Percentiles rank a stretch among this genome's conserved stretches.
These are phyloP conservation scores for Lampris incognitus DNA, from an alignment of 2,113 vertebrate species.

Conservation along the genomic window DNA sequence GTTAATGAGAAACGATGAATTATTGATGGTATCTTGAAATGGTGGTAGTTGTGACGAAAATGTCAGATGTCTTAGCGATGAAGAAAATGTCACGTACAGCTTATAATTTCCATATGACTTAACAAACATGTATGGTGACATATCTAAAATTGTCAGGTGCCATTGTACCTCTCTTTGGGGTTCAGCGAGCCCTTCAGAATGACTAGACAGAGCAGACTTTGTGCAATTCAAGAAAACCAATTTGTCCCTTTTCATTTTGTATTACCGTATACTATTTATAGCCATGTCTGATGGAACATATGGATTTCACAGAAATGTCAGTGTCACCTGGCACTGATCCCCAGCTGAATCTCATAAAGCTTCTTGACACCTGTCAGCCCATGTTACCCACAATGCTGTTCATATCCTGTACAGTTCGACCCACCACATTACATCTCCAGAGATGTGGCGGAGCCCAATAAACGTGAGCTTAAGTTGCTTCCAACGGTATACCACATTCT, in stretches of 20 bases:
- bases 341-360: constrained; percentile 61
- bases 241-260: background rate
- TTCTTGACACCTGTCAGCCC: constrained; percentile 65
- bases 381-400: constrained; percentile 60
- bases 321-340: constrained; percentile 63
- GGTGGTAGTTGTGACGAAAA: constrained; percentile 33
- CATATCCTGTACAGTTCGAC: constrained; percentile 30
- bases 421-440: constrained; percentile 49
- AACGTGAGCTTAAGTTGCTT: constrained; percentile 54
- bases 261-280: constrained; percentile 24
- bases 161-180: constrained; percentile 10
- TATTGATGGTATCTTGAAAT: constrained; percentile 38
- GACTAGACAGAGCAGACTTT: background rate
- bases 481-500: constrained; percentile 39
- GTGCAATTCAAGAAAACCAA: background rate
- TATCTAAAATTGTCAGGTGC: constrained; percentile 24
- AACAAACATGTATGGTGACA: background rate
- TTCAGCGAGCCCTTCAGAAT: constrained; percentile 23
- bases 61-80: constrained; percentile 20
- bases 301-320: constrained; percentile 39
- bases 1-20: constrained; percentile 23
- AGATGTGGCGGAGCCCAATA: constrained; percentile 47
- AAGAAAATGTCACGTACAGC: constrained; percentile 35
- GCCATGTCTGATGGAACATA: constrained; percentile 2
- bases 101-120: background rate